phyloP scores from a whole-genome alignment of 2,797 vertebrate genomes.

The Gymnoscopelus microlampas region DNA sequence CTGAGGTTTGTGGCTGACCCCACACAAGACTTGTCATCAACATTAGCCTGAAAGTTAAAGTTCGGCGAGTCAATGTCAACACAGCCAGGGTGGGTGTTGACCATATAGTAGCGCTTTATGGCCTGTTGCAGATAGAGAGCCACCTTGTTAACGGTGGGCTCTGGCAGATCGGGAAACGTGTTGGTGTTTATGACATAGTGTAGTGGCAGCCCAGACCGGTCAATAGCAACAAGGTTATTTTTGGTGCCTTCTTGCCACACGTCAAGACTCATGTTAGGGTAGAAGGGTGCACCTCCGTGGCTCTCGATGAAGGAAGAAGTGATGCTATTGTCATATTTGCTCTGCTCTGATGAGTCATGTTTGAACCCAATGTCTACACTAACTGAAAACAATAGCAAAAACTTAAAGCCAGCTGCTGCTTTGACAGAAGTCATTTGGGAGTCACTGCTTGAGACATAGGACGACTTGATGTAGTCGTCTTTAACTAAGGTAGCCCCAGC shows the following conservation, averaged over 20 bases:
- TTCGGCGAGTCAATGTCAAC: conserved; percentile 80
- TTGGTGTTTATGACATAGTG: conserved; percentile 82
- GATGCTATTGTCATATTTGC: no score
- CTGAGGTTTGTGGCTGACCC: conserved; percentile 86
- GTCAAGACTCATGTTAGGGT: conserved; percentile 90
- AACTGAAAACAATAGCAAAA: conserved; percentile 72
- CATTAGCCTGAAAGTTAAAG: conserved; percentile 92
- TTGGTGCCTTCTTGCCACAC: conserved; percentile 87
- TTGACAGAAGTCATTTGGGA: conserved; percentile 66
- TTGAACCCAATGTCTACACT: conserved; percentile 78
- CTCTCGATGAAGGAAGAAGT: conserved; percentile 78
- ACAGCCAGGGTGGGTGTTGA: conserved; percentile 89
- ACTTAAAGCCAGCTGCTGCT: conserved; percentile 75
- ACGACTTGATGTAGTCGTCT: conserved; percentile 87
- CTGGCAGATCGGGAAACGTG: conserved; percentile 83
- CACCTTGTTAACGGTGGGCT: conserved; percentile 81
- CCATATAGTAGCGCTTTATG: conserved; percentile 81
- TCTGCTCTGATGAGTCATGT: no score
- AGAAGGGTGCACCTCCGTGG: conserved; percentile 85
- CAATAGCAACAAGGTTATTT: conserved; percentile 90
- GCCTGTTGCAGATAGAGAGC: conserved; percentile 76
- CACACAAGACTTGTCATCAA: conserved; percentile 85
- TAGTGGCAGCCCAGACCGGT: conserved; percentile 86
- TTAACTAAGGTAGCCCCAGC: conserved; percentile 86
- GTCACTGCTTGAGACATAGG: conserved; percentile 78